Evolutionary conservation across 2,113 vertebrate species (phyloP).

Genomic region (Alosa alosa): DNA sequence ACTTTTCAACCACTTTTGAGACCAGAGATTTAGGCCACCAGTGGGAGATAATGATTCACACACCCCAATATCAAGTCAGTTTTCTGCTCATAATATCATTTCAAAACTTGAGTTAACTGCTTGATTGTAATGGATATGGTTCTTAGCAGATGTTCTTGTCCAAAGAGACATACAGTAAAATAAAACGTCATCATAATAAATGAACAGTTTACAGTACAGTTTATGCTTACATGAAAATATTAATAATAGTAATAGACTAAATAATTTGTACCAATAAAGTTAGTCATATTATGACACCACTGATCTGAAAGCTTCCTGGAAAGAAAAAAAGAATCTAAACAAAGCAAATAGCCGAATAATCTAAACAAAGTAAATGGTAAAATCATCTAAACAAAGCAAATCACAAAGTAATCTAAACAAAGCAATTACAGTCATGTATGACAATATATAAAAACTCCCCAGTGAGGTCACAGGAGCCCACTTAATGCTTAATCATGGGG

Average conservation of each 20-base stretch:
- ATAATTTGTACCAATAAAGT: too few relatives aligned
- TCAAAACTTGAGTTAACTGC: not conserved
- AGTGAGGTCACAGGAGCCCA: not conserved
- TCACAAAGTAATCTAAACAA: not conserved
- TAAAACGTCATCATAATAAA: too few relatives aligned
- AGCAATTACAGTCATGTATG: not conserved
- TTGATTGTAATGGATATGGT: too few relatives aligned
- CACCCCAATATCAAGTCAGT: not conserved
- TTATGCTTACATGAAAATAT: too few relatives aligned
- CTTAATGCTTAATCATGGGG: not conserved
- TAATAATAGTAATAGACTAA: too few relatives aligned
- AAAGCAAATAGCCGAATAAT: not conserved
- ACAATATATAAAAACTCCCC: not conserved
- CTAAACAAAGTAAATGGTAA: not conserved
- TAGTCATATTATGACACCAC: not conserved
- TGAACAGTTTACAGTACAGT: too few relatives aligned
- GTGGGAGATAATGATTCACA: not conserved
- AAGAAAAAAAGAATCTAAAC: not conserved
- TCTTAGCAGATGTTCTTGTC: too few relatives aligned
- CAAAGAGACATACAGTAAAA: too few relatives aligned
- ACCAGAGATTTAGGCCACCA: not conserved
- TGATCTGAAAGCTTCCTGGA: not conserved
- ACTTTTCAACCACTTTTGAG: not conserved
- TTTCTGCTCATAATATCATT: not conserved
- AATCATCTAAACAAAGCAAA: too few relatives aligned